A percentile compares a stretch with the other conserved stretches of the same genome.
These are phyloP conservation scores for Saguinus midas DNA, from an alignment of 2,113 vertebrate species.

Conservation along the genomic window DNA sequence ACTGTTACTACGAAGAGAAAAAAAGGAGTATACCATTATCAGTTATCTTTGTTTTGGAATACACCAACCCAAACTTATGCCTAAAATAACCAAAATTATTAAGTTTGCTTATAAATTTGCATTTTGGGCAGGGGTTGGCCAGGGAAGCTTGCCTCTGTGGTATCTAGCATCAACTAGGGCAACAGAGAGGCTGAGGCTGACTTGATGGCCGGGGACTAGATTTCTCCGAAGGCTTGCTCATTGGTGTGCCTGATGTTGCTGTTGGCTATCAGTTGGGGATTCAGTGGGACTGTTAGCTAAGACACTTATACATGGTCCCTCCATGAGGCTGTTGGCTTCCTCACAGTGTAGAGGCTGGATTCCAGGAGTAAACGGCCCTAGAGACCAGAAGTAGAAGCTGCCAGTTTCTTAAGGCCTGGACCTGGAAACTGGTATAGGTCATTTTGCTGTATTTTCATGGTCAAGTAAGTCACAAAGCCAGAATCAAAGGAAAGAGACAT, in stretches of 20 bases:
- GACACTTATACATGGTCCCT: background rate
- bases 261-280: background rate
- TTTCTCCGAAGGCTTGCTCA: background rate
- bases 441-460: background rate
- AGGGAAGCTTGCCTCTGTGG: background rate
- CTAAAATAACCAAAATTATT: background rate
- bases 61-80: background rate
- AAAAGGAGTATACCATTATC: background rate
- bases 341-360: background rate
- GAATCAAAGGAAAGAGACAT: background rate
- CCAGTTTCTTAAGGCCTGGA: background rate
- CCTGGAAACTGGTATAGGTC: background rate
- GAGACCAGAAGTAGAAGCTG: background rate
- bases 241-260: background rate
- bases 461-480: background rate
- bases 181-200: background rate
- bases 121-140: background rate
- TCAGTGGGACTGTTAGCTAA: background rate
- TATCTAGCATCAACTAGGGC: background rate
- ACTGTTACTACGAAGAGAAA: conserved; percentile 5
- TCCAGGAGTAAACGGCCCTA: background rate
- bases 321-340: background rate
- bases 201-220: background rate
- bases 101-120: background rate
- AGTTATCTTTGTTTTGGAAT: background rate